Evolutionary conservation across 2,888 invertebrate species (phyloP), one percentile per base, ranked within the genome.

Genomic region (Latrodectus hesperus): DNA sequence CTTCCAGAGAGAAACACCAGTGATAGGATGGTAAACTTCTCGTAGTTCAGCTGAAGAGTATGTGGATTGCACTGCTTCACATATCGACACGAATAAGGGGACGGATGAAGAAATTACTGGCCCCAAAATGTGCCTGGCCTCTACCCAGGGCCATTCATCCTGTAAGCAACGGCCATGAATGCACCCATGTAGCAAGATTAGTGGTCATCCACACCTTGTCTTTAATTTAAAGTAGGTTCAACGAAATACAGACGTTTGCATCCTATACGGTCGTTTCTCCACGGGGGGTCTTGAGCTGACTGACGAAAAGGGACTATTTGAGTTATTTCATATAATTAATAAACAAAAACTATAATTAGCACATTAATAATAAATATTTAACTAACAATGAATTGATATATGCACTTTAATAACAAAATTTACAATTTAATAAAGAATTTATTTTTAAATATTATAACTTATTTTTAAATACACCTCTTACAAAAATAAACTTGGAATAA

Each of bases 201-300:
- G 80, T 55, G 64, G 72, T 80, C 80, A 80, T 80, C 78, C 70
- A 78, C 67, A 12, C 55, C 52, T 26, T 60, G 75, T 52, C 52
- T 72, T 51, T 51, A 72, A 17, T 72, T n/a, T 4, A 22, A 38
- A 14, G 71, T 16, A 68, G 52, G 76, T 72, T 88, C 84, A 84
- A 67, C 55, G 55, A 55, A 88, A 88, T 64, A 84, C 88, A 70
- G 88, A 80, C n/a, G 88, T 79, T 82, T 88, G 71, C 88, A 88
- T 71, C 75, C 88, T 88, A 88, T 88, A 88, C 88, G 83, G 88
- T 88, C 83, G 88, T 88, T 78, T 88, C 88, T 88, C 88, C 88
- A 17, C 88, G 83, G 84, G 88, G 65, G 75, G 78, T 75, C 84
- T 88, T 88, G 88, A 88, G 84, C 88, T 88, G 88, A 88, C 88